A percentile compares a stretch with the other conserved stretches of the same genome.
Evolutionary conservation across 2,888 invertebrate species (phyloP).

Genomic region (Drosophila tripunctata): DNA sequence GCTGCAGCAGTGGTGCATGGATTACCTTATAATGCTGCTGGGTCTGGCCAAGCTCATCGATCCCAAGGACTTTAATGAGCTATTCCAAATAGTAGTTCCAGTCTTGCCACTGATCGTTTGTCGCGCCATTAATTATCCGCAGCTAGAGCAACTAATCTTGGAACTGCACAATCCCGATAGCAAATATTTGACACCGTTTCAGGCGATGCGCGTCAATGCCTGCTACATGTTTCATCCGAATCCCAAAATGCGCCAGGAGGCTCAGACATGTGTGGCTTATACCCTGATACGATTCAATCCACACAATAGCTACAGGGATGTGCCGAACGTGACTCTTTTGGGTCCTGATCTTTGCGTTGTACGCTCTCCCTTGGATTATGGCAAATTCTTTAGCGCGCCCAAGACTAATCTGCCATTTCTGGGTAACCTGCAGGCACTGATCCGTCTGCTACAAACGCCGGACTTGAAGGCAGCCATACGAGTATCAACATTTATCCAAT

Average conservation of each 20-base stretch:
- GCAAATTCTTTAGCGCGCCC: slow-evolving; percentile 64
- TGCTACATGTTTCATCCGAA: slow-evolving; percentile 77
- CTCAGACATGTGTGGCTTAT: slow-evolving; percentile 71
- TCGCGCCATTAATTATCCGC: slow-evolving; percentile 31
- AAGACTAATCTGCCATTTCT: slow-evolving; percentile 9
- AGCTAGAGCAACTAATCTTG: slow-evolving; percentile 54
- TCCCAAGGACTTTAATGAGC: slow-evolving; percentile 59
- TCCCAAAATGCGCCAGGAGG: slow-evolving; percentile 65
- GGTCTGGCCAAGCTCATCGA: slow-evolving; percentile 65
- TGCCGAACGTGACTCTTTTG: slow-evolving; percentile 68
- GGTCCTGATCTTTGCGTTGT: slow-evolving; percentile 74
- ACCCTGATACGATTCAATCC: slow-evolving; percentile 59
- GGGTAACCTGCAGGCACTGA: slow-evolving; percentile 62
- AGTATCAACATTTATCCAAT: slow-evolving; percentile 72
- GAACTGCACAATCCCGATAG: slow-evolving; percentile 77
- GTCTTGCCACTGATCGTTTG: slow-evolving; percentile 69
- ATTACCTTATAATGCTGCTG: slow-evolving; percentile 75
- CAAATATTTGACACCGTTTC: slow-evolving; percentile 48
- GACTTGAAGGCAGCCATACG: slow-evolving; percentile 79
- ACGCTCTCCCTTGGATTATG: slow-evolving; percentile 58
- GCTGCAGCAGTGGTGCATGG: slow-evolving; percentile 65
- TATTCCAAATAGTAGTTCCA: slow-evolving; percentile 74
- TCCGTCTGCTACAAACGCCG: slow-evolving; percentile 70
- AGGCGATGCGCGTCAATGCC: slow-evolving; percentile 76
- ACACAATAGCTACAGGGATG: slow-evolving; percentile 43